These are phyloP conservation scores for Palythoa grandis DNA, from an alignment of 92 coral and sea anemone species.

Conservation along the genomic window DNA sequence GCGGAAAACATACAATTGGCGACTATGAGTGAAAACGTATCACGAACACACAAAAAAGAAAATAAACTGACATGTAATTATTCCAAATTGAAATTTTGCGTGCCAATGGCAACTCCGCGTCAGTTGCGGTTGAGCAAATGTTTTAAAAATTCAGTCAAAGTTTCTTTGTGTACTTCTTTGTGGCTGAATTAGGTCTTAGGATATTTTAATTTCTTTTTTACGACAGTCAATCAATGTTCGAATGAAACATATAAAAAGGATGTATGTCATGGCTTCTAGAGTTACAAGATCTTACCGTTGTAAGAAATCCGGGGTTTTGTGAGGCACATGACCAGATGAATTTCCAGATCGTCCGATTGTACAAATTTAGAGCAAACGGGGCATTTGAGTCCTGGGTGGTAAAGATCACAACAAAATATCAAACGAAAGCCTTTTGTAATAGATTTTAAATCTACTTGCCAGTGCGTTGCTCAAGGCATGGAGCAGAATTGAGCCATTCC, in stretches of 20 bases:
- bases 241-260: neutral
- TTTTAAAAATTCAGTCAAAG: neutral
- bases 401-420: constrained; percentile 31
- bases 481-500: constrained; percentile 28
- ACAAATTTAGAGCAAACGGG: constrained; percentile 98
- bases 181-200: neutral
- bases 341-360: constrained; percentile 89
- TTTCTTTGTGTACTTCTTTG: neutral
- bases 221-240: constrained; percentile 2
- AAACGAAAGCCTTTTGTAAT: neutral
- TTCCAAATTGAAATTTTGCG: neutral
- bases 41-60: neutral
- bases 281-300: constrained; percentile 74
- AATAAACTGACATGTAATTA: neutral
- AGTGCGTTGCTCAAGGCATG: constrained; percentile 6
- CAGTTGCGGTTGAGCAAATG: constrained; percentile 14
- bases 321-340: constrained; percentile 96
- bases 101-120: neutral
- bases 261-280: neutral
- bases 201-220: neutral
- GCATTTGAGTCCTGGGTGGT: constrained; percentile 85
- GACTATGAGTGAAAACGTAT: neutral
- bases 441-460: neutral
- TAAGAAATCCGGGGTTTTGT: constrained; percentile 98
- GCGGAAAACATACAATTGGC: neutral